Percentiles rank a stretch among this genome's conserved stretches.
These are phyloP conservation scores for Caerostris extrusa DNA, from an alignment of 1,140 invertebrate species.

Conservation along the genomic window DNA sequence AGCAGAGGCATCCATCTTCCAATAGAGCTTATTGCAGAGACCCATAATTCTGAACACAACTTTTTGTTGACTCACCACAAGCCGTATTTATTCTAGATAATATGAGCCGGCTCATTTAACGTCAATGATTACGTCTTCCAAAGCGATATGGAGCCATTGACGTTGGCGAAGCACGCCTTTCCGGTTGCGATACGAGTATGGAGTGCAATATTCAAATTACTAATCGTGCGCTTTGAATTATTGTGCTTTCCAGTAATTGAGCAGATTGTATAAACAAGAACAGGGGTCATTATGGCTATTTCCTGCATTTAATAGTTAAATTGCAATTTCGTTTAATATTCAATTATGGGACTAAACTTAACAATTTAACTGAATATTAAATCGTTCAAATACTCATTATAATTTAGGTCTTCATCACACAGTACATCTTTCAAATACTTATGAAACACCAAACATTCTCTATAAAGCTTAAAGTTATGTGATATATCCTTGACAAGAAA, in stretches of 20 bases:
- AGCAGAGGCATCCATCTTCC: not conserved
- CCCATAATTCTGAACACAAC: not conserved
- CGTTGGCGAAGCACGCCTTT: not conserved
- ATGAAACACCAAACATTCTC: too few species aligned
- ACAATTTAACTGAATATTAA: too few species aligned
- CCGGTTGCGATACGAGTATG: not conserved
- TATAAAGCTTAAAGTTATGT: too few species aligned
- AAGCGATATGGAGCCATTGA: not conserved
- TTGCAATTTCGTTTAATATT: not conserved
- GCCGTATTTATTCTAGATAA: conserved; percentile 21
- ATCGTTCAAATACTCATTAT: too few species aligned
- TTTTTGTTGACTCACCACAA: conserved; percentile 8
- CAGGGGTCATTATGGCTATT: not conserved
- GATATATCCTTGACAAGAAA: too few species aligned
- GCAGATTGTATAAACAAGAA: not conserved
- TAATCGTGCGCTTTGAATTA: not conserved
- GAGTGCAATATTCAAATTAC: not conserved
- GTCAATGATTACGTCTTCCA: not conserved
- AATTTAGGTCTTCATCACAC: too few species aligned
- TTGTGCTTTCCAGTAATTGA: not conserved
- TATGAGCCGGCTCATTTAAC: not conserved
- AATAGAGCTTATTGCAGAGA: not conserved
- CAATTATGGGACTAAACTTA: too few species aligned
- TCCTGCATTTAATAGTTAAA: not conserved
- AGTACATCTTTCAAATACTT: too few species aligned